Percentiles rank a stretch among this genome's conserved stretches.
Evolutionary conservation across 2,797 vertebrate species (phyloP).

Genomic region (Anas bahamensis): DNA sequence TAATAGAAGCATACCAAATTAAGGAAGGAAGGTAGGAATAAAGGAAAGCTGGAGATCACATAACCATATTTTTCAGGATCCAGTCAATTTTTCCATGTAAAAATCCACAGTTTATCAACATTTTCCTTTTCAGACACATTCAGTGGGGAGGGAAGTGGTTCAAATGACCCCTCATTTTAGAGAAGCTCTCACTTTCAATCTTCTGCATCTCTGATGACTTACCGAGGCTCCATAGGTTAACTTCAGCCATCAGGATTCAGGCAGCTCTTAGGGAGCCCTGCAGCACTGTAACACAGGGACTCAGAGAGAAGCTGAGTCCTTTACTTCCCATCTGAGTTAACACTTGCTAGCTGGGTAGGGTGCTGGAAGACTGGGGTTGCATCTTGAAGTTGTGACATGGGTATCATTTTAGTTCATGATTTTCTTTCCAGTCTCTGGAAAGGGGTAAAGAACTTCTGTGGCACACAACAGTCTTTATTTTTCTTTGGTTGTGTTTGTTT

Average conservation of each 20-base stretch:
- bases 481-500: background rate
- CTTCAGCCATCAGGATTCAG: background rate
- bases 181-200: background rate
- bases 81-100: background rate
- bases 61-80: background rate
- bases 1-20: background rate
- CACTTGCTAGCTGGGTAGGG: background rate
- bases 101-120: background rate
- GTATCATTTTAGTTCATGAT: background rate
- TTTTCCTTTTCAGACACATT: background rate
- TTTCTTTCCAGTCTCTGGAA: background rate
- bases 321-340: background rate
- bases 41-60: background rate
- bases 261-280: background rate
- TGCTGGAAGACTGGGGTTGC: background rate
- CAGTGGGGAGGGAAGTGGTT: background rate
- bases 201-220: background rate
- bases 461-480: background rate
- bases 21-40: background rate
- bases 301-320: background rate
- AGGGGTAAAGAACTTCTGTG: background rate
- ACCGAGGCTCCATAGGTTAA: background rate
- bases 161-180: background rate
- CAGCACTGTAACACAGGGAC: background rate
- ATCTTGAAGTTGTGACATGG: background rate